Conservation (phyloP, 1,140 invertebrate genomes). For the Heliconius congener region DNA sequence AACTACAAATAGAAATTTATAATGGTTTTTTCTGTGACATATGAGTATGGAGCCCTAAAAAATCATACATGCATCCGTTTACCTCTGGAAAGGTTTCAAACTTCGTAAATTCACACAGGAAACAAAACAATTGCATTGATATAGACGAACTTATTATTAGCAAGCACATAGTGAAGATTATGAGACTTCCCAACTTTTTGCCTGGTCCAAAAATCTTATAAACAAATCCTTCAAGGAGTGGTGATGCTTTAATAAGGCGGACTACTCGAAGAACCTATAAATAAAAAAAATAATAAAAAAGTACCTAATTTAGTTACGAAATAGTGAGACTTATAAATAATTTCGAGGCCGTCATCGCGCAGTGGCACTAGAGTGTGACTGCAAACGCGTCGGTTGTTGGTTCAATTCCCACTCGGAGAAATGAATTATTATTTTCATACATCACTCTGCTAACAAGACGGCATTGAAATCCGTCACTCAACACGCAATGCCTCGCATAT, state of each 20-base stretch:
- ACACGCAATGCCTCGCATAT: no score
- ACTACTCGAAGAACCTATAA: constrained; percentile 95
- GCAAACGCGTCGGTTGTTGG: no score
- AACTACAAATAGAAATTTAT: no score
- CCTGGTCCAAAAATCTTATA: constrained; percentile 99
- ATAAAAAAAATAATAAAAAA: neutral
- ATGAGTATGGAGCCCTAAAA: neutral
- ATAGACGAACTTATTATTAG: constrained; percentile 99
- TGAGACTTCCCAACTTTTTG: constrained; percentile 98
- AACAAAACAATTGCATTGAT: constrained; percentile 99
- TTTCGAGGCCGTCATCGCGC: neutral
- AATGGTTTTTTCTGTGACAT: no score
- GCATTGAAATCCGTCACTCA: no score
- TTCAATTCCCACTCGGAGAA: no score
- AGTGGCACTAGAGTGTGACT: no score
- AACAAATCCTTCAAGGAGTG: constrained; percentile 99
- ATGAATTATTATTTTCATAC: no score
- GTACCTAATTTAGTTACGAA: neutral
- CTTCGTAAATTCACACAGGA: constrained; percentile 95
- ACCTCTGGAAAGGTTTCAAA: constrained; percentile 99
- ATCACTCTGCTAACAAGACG: no score
- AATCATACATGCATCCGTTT: constrained; percentile 45
- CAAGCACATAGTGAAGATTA: constrained; percentile 99
- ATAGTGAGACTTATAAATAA: neutral
- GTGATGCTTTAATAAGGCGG: constrained; percentile 98